Conservation (phyloP, 2,797 vertebrate genomes). For the Manis crassicaudata region DNA sequence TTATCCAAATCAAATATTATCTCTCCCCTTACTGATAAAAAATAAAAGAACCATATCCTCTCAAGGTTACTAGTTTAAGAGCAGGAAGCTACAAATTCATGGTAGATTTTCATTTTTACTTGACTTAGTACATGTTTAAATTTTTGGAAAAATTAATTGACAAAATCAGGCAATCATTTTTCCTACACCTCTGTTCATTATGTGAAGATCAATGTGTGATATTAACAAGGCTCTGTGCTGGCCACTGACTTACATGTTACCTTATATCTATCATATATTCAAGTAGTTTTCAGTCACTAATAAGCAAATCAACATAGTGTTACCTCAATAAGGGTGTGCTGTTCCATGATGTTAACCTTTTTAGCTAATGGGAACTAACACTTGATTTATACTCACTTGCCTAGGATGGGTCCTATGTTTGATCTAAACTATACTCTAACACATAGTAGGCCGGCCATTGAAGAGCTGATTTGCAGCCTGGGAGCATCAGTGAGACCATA, state of each 20-base stretch:
- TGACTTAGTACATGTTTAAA: background rate
- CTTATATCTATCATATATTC: background rate
- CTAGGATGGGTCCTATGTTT: background rate
- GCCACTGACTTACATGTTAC: background rate
- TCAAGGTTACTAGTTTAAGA: background rate
- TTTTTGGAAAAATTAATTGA: background rate
- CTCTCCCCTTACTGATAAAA: background rate
- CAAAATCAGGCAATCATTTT: background rate
- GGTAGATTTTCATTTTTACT: slow-evolving; percentile 8
- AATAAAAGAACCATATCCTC: background rate
- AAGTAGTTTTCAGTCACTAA: background rate
- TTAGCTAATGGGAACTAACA: background rate
- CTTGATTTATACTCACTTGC: background rate
- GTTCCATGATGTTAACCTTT: background rate
- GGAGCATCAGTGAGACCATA: background rate
- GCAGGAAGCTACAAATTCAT: background rate
- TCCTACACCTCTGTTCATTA: background rate
- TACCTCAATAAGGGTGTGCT: background rate
- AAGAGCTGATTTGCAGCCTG: background rate
- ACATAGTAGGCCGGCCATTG: background rate
- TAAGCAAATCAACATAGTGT: background rate
- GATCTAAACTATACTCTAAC: background rate
- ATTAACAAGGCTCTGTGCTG: background rate
- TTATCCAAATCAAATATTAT: background rate
- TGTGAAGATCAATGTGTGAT: background rate